A percentile compares a stretch with the other conserved stretches of the same genome.
These are phyloP conservation scores for Branchinecta sandiegonensis DNA, from an alignment of 2,888 invertebrate genomes.

Conservation along the genomic window DNA sequence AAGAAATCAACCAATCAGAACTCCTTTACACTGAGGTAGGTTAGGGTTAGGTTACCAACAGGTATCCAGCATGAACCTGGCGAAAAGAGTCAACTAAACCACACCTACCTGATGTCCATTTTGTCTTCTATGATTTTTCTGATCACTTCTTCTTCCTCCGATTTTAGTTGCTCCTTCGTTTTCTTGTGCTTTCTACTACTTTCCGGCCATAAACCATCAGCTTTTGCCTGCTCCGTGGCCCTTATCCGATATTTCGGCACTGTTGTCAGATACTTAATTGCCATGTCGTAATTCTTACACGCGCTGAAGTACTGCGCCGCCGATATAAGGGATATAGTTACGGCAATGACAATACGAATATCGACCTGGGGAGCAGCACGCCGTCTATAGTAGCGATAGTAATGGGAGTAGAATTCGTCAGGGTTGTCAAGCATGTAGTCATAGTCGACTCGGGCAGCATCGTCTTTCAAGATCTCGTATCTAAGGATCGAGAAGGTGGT, in stretches of 20 bases:
- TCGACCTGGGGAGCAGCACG: constrained; percentile 82
- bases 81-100: background rate
- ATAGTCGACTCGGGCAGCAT: constrained; percentile 72
- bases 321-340: constrained; percentile 69
- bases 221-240: constrained; percentile 48
- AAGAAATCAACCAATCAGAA: too few relatives aligned
- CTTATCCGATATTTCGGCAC: constrained; percentile 72
- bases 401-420: constrained; percentile 76
- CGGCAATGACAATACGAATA: constrained; percentile 67
- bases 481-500: constrained; percentile 26
- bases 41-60: background rate
- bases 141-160: constrained; percentile 46
- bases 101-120: constrained; percentile 55
- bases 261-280: constrained; percentile 70
- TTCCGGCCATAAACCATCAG: constrained; percentile 41
- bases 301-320: constrained; percentile 66
- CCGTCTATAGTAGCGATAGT: constrained; percentile 75
- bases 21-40: too few relatives aligned
- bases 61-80: constrained; percentile 17
- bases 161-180: constrained; percentile 36
- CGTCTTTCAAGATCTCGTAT: constrained; percentile 74
- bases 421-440: constrained; percentile 94
- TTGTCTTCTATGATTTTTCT: constrained; percentile 72
- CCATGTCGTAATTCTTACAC: constrained; percentile 59
- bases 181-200: constrained; percentile 34